phyloP scores from a whole-genome alignment of 2,797 vertebrate species.

The Dicrostonyx torquatus region DNA sequence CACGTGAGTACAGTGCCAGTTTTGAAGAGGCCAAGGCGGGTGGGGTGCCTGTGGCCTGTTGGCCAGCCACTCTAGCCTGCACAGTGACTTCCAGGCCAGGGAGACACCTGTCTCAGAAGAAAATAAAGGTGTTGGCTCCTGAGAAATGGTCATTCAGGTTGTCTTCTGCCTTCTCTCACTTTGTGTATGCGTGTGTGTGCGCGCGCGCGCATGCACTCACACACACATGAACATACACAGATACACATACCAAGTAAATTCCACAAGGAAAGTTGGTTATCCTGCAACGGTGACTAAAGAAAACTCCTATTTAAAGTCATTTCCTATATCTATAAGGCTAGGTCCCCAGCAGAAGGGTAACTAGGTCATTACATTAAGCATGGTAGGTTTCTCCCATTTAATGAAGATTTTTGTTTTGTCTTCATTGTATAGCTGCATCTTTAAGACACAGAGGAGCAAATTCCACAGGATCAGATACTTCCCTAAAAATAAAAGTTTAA shows the following conservation, averaged over 20 bases:
- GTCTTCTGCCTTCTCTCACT: neutral
- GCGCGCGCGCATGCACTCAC: neutral
- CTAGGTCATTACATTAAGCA: neutral
- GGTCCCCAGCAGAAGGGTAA: neutral
- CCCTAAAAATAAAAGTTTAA: slow-evolving; percentile 8
- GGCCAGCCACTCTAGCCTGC: neutral
- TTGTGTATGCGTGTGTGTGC: neutral
- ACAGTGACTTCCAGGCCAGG: neutral
- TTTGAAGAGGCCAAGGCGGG: neutral
- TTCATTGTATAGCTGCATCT: slow-evolving; percentile 2
- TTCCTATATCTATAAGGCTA: neutral
- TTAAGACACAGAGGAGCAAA: neutral
- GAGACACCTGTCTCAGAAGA: neutral
- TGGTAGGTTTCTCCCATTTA: neutral
- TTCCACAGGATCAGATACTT: neutral
- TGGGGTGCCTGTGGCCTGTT: neutral
- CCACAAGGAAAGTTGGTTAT: neutral
- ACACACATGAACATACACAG: neutral
- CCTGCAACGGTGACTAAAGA: neutral
- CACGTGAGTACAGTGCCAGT: neutral
- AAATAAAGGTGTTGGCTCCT: neutral
- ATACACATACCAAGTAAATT: neutral
- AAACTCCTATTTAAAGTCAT: neutral
- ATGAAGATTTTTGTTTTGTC: slow-evolving; percentile 1
- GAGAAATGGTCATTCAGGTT: neutral